Evolutionary conservation across 2,113 vertebrate species (phyloP), one percentile per base, ranked within the genome.

Genomic region (Neofelis nebulosa): DNA sequence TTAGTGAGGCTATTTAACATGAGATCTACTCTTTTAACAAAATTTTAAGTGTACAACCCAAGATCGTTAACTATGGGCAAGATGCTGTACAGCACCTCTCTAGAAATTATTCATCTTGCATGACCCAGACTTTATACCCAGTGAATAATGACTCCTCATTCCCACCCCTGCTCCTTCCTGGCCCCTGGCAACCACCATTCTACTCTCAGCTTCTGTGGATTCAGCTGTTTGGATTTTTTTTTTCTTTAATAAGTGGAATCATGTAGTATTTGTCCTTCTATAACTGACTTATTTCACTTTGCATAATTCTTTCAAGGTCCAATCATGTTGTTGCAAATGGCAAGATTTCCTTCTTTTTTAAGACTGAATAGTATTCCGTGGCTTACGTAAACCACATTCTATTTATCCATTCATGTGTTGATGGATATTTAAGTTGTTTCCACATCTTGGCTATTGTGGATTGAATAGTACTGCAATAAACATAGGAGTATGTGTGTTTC

Each of bases 201-300:
- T 66, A n/a, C 57, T 38, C 23, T 84, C 45, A 66, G 57, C 27
- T 71, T 76, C 31, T 25, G 6, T 91, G 38, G n/a, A 89, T 89
- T 61, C 89, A 86, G 79, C 15, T 83, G 38, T 76, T 91, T 45
- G 68, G 25, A 68, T 82, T n/a, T 12, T 8, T 68, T 3, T 68
- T 11, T 55, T 9, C 50, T 55, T 9, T 14, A 61, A 21, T 3
- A 78, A 88, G 41, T 82, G 11, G 38, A 61, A 33, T 86, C 33
- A 9, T 18, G 7, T 31, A 29, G 3, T 52, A 29, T 38, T 89
- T 66, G 45, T 88, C 48, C 36, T 79, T 71, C 15, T 48, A 13
- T 86, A 68, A 65, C 15, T 61, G 45, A 15, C 13, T 89, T 66
- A 61, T 41, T 95, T 93, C 52, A 65, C 23, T 89, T 96, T 50